A percentile compares a stretch with the other conserved stretches of the same genome.
Conservation (phyloP, 2,113 vertebrate genomes). For the Gobiocypris rarus region DNA sequence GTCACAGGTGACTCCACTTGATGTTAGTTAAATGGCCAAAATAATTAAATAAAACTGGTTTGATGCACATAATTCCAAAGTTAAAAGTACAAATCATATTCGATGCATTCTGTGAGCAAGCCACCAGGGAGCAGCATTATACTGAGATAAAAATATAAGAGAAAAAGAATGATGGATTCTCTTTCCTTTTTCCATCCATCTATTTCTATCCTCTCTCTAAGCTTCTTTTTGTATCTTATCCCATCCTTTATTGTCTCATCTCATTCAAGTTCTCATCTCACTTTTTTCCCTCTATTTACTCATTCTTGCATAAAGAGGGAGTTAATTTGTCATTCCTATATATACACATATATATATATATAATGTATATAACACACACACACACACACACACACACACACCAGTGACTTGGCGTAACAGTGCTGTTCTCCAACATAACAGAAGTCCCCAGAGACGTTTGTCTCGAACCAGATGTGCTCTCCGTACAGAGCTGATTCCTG, state of each 20-base stretch:
- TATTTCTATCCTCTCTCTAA: neutral
- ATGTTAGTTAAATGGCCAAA: neutral
- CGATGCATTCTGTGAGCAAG: neutral
- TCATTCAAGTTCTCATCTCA: neutral
- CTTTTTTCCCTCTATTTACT: neutral
- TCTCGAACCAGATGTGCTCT: conserved; percentile 97
- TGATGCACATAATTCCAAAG: neutral
- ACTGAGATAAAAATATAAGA: neutral
- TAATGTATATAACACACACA: too few species aligned
- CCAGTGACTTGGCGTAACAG: conserved; percentile 90
- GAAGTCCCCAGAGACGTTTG: conserved; percentile 91
- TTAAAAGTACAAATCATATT: neutral
- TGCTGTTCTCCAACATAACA: conserved; percentile 95
- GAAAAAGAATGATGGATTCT: neutral
- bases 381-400: conserved; percentile 83
- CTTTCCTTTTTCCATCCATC: neutral
- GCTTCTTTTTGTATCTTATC: neutral
- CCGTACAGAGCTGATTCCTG: conserved; percentile 90
- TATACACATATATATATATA: too few species aligned
- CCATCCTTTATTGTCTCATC: neutral
- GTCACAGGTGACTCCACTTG: neutral
- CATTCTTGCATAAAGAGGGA: neutral
- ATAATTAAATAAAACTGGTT: neutral
- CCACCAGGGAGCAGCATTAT: conserved; percentile 42
- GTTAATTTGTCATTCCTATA: neutral